These are phyloP conservation scores for Osmerus mordax DNA, from an alignment of 2,113 vertebrate species.

Conservation along the genomic window DNA sequence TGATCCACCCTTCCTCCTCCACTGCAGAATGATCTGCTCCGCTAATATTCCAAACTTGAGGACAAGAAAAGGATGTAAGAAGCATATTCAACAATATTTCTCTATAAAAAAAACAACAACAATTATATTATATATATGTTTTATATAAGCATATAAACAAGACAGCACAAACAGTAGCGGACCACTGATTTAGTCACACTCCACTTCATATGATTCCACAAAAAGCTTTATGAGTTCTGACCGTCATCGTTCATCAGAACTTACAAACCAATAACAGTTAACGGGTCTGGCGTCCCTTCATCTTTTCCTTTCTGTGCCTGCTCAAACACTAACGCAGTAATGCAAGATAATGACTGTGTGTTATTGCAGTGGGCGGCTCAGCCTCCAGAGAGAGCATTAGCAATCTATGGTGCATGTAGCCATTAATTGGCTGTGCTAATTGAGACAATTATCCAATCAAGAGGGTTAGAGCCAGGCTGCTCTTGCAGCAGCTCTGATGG, in stretches of 20 bases:
- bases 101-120: too few relatives aligned
- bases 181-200: too few relatives aligned
- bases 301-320: conserved; percentile 40
- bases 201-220: conserved; percentile 5
- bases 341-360: conserved; percentile 53
- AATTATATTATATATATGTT: too few relatives aligned
- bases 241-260: conserved; percentile 31
- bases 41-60: too few relatives aligned
- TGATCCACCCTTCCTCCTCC: too few relatives aligned
- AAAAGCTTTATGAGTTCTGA: conserved; percentile 23
- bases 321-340: conserved; percentile 58
- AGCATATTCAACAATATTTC: too few relatives aligned
- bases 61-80: too few relatives aligned
- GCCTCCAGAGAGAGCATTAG: conserved; percentile 42
- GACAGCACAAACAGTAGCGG: too few relatives aligned
- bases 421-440: conserved; percentile 58
- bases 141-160: too few relatives aligned
- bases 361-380: conserved; percentile 47
- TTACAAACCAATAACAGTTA: conserved; percentile 31
- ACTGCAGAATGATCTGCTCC: too few relatives aligned
- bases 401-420: conserved; percentile 39
- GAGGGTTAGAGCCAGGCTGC: conserved; percentile 17
- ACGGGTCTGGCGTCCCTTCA: conserved; percentile 19
- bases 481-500: neutral
- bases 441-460: conserved; percentile 48